Base-by-base conservation (phyloP, 2,797 vertebrate species). In the Rousettus madagascariensis region DNA sequence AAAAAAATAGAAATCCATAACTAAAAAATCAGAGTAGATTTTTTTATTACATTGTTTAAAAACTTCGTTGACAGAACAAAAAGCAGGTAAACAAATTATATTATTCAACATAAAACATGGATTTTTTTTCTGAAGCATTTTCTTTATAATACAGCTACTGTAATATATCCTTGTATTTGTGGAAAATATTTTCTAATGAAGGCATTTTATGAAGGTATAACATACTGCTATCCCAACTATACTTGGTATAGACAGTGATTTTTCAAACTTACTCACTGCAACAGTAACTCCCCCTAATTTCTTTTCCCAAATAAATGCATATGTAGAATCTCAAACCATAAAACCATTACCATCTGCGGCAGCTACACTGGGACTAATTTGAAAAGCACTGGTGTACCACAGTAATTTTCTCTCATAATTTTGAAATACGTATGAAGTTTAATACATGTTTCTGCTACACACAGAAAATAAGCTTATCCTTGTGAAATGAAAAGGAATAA, bases 1-100 rank as follows among this genome's bases (percentile, higher is more conserved):
- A 93, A 93, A 93, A n/a, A 93, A 80, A 36, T 4, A 95, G 26
- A 86, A 95, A 69, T 68, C 17, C 9, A 69, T 7, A 72, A 20
- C 71, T 87, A 43, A 93, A 90, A 96, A 94, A 41, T 91, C 38
- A 91, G 36, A 85, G 66, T 5, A 80, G 43, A 94, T 96, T 86
- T 96, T 86, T 90, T 72, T 41, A 86, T 86, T 77, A 72, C 2
- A 33, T 53, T 86, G 84, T 86, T 85, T 24, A 86, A 89, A 83
- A 17, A 10, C 36, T 86, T 68, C 86, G n/a, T 72, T 84, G 20
- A 91, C 28, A 68, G n/a, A 83, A 30, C 36, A 89, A 96, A 93
- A 86, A 78, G 10, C 19, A 87, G 77, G 66, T 51, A 84, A 94
- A 86, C 16, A 85, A 43, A 8, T 63, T 72, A 46, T 19, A 75